Base-by-base conservation (phyloP, 1,140 invertebrate species). In the Sycobia sp. region DNA sequence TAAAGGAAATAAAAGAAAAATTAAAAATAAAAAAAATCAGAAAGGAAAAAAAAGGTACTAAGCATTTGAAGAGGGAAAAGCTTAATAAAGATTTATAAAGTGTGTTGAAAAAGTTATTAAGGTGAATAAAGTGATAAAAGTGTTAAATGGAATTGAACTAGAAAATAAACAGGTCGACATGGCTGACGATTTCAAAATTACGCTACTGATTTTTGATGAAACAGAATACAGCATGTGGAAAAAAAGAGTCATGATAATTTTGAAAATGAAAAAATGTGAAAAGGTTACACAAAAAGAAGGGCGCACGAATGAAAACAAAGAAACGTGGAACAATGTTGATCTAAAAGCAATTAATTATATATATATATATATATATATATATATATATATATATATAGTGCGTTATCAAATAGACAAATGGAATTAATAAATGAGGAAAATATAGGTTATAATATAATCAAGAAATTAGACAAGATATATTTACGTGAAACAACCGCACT, bases 221-320 rank as follows among this genome's bases (percentile, higher is more conserved):
- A 36, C 13, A 7, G 46, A 64, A 2, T 64, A 64, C 23, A 57
- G 44, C n/a, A 57, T 23, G 1, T 57, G 54, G 54, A 64, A 57
- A 23, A 64, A 50, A 29, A 38, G 46, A 51, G 20, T 57, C 11
- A 27, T 25, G 22, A 11, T 39, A 47, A 23, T 49, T 29, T 32
- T 64, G 4, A 57, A 38, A 57, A 27, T 50, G 8, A 57, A 57
- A 57, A 64, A 64, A n/a, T 64, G 62, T 34, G n/a, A 64, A 47
- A 34, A 56, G 5, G 53, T 41, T 27, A 49, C 38, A 36, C 4
- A 23, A 47, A 9, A 53, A 56, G 34, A 3, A 38, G 57, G 36
- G 50, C 5, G 0, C 2, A 14, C 25, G 13, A 22, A 1, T n/a
- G 46, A 51, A 4, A 50, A 57, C 10, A 11, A 49, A 64, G 34